Percentiles rank a stretch among this genome's conserved stretches.
Conservation (phyloP, 1,140 invertebrate genomes). For the Drosophila ercepeae region DNA sequence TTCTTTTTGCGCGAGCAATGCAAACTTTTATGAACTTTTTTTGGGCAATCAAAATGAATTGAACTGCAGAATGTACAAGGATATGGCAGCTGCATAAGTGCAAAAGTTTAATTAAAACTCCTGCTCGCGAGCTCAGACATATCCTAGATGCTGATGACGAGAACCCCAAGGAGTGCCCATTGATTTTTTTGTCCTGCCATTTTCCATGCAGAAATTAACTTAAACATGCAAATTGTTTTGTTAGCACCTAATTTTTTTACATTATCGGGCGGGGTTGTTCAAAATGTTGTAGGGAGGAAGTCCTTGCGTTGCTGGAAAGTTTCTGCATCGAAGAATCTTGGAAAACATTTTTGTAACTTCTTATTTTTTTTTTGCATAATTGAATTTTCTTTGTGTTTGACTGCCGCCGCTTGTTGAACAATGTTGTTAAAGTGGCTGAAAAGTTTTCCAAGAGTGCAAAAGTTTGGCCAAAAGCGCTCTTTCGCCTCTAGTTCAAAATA, state of each 20-base stretch:
- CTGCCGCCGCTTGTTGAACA: conserved; percentile 34
- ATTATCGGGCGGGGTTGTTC: conserved; percentile 49
- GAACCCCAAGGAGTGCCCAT: conserved; percentile 54
- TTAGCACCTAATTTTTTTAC: conserved; percentile 83
- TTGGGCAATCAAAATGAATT: conserved; percentile 77
- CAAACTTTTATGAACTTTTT: conserved; percentile 74
- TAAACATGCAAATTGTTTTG: conserved; percentile 84
- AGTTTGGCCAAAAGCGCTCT: conserved; percentile 1
- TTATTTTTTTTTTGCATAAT: conserved; percentile 70
- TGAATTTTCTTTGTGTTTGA: conserved; percentile 68
- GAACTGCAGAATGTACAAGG: conserved; percentile 66
- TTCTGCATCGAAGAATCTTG: conserved; percentile 48
- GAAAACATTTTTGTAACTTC: conserved; percentile 31
- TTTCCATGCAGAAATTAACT: conserved; percentile 64
- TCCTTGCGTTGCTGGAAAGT: conserved; percentile 17
- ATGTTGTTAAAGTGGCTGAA: conserved; percentile 40
- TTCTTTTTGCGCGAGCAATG: conserved; percentile 57
- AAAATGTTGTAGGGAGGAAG: not conserved
- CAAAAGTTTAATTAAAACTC: conserved; percentile 79
- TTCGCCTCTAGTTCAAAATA: not conserved
- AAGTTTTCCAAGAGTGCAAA: conserved; percentile 32
- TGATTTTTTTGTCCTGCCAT: conserved; percentile 48
- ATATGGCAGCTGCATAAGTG: conserved; percentile 74
- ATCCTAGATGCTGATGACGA: conserved; percentile 67
- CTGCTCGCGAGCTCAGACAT: conserved; percentile 27